Evolutionary conservation across 2,888 invertebrate species (phyloP).

Genomic region (Busseola fusca): DNA sequence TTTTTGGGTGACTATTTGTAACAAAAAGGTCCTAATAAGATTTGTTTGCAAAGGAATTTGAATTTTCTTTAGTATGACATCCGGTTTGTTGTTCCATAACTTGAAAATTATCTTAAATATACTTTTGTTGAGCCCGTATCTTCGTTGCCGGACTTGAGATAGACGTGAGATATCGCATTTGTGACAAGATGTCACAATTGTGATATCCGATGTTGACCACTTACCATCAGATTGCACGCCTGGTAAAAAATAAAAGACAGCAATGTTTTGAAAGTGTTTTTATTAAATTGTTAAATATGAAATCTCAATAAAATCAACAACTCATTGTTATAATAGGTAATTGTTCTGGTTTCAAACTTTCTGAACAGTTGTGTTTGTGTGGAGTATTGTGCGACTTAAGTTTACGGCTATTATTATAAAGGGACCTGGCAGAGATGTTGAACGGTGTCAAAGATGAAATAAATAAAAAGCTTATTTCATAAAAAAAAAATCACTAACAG

Average conservation of each 20-base stretch:
- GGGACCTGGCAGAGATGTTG: conserved; percentile 23
- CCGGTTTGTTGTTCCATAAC: too few relatives aligned
- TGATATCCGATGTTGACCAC: background rate
- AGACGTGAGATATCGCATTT: too few relatives aligned
- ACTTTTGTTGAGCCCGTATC: background rate
- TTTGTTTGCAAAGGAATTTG: too few relatives aligned
- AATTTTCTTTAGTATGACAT: too few relatives aligned
- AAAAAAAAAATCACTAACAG: background rate
- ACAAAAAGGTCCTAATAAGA: too few relatives aligned
- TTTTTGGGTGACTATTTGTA: too few relatives aligned
- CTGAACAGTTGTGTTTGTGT: conserved; percentile 37
- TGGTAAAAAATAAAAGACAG: conserved; percentile 18
- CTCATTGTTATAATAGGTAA: conserved; percentile 13
- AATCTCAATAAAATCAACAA: conserved; percentile 47
- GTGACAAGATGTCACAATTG: too few relatives aligned
- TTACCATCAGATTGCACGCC: too few relatives aligned
- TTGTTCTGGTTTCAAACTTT: conserved; percentile 33
- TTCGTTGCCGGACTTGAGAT: too few relatives aligned
- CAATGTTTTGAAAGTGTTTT: conserved; percentile 52
- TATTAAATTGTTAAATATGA: conserved; percentile 59
- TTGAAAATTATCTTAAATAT: too few relatives aligned
- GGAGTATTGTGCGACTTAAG: conserved; percentile 49
- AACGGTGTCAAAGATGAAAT: conserved; percentile 19
- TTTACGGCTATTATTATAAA: conserved; percentile 35
- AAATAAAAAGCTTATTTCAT: background rate